Percentiles rank a stretch among this genome's conserved stretches.
Evolutionary conservation across 1,140 invertebrate genomes (phyloP).

Genomic region (Metaphire vulgaris): DNA sequence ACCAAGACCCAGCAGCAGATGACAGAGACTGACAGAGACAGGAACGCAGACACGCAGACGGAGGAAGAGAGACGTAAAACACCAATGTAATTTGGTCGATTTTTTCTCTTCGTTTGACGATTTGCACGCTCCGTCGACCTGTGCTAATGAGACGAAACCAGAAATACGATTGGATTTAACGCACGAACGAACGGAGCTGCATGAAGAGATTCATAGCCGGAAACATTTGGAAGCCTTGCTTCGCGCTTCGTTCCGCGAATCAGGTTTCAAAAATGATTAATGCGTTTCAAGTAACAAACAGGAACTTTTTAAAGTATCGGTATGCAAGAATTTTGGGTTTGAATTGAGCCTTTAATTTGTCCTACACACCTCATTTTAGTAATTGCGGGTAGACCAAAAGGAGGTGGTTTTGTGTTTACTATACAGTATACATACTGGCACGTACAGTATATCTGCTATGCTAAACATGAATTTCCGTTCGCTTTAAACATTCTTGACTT

Average conservation of each 20-base stretch:
- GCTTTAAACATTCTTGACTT: no score
- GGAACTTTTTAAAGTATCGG: no score
- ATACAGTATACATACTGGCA: no score
- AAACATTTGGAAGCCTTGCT: background rate
- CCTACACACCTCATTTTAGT: no score
- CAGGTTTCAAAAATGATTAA: background rate
- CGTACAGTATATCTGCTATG: no score
- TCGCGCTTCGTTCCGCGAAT: background rate
- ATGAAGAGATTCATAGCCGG: background rate
- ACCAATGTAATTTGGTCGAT: background rate
- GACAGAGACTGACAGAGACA: background rate
- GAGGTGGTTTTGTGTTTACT: no score
- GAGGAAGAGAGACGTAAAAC: background rate
- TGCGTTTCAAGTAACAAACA: background rate
- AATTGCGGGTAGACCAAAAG: no score
- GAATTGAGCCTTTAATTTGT: no score
- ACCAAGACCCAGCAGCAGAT: background rate
- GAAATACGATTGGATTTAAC: background rate
- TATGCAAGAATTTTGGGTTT: no score
- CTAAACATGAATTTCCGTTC: no score
- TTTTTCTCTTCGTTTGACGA: background rate
- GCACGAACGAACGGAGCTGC: background rate
- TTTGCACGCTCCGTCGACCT: background rate
- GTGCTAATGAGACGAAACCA: background rate
- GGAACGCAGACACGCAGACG: background rate